Conservation (phyloP, 2,888 invertebrate species). For the Morpho helenor region DNA sequence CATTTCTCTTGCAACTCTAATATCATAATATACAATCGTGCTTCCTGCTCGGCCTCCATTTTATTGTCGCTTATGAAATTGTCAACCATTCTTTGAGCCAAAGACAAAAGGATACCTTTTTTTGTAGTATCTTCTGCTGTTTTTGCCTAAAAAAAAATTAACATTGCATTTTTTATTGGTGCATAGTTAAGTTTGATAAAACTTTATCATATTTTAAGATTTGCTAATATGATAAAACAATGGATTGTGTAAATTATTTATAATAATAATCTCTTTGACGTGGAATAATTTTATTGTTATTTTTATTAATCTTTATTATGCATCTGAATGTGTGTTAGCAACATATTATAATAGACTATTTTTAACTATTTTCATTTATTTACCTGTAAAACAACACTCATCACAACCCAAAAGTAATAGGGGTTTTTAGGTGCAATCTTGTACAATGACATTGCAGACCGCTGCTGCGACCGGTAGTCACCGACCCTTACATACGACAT, state of each 20-base stretch:
- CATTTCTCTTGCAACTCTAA: constrained; percentile 86
- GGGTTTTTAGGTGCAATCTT: constrained; percentile 96
- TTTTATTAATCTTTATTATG: no score
- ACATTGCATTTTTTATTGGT: no score
- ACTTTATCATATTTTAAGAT: no score
- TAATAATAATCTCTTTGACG: no score
- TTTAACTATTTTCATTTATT: neutral
- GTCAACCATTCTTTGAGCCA: constrained; percentile 96
- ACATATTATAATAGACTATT: no score
- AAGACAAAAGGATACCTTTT: constrained; percentile 85
- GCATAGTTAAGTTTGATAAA: no score
- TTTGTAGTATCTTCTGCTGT: constrained; percentile 74
- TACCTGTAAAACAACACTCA: constrained; percentile 97
- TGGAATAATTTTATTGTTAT: no score
- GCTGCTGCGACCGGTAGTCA: constrained; percentile 94
- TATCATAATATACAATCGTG: constrained; percentile 93
- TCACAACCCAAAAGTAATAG: constrained; percentile 98
- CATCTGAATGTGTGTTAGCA: no score
- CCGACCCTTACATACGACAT: constrained; percentile 96
- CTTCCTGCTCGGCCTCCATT: constrained; percentile 96
- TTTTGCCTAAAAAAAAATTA: constrained; percentile 53
- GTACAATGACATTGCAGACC: constrained; percentile 93
- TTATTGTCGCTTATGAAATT: constrained; percentile 93
- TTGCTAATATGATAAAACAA: no score
- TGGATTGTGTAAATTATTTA: no score